Base-by-base conservation (phyloP, 2,797 vertebrate genomes). In the Notolabrus celidotus region DNA sequence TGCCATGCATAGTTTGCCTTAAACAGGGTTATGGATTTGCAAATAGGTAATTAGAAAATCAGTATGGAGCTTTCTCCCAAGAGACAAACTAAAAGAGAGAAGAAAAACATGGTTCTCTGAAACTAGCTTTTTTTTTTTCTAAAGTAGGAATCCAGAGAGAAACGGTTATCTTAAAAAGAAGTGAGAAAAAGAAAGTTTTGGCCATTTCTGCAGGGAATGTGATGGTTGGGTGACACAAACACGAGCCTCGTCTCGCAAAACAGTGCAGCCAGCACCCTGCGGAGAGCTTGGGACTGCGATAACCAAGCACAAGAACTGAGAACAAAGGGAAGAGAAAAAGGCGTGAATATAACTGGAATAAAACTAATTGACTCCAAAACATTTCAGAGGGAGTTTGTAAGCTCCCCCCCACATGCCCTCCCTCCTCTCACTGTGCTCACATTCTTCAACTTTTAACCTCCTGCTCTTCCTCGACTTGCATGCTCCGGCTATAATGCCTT, bases 241-340 rank as follows among this genome's bases (percentile, higher is more conserved):
- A 77, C 72, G 45, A 63, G 66, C 65, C 74, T 73, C 36, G 70
- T 72, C 64, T 53, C 70, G 67, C 70, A 84, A 84, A 87, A 71
- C 95, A 92, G 67, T 96, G 92, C 83, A 96, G 95, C 71, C 78
- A 72, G 43, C 81, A 76, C 79, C 89, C 82, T 73, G 78, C 39
- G 17, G 88, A 81, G 84, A 69, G 68, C 82, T 77, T 17, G 54
- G 69, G 64, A 82, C 77, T 77, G 75, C 3, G 80, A 83, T 75
- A 89, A 87, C 79, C 27, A 46, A 68, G 79, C 58, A 68, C 84
- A 62, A 79, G 49, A 59, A 52, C 9, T 19, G 75, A 80, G 84
- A 87, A 90, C 81, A 86, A 88, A 89, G 82, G 71, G 55, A 72
- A 83, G 80, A 46, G 50, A 76, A 77, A 74, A 79, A 41, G 42